Base-by-base conservation (phyloP, 1,140 invertebrate species). In the Drosophila bocki region DNA sequence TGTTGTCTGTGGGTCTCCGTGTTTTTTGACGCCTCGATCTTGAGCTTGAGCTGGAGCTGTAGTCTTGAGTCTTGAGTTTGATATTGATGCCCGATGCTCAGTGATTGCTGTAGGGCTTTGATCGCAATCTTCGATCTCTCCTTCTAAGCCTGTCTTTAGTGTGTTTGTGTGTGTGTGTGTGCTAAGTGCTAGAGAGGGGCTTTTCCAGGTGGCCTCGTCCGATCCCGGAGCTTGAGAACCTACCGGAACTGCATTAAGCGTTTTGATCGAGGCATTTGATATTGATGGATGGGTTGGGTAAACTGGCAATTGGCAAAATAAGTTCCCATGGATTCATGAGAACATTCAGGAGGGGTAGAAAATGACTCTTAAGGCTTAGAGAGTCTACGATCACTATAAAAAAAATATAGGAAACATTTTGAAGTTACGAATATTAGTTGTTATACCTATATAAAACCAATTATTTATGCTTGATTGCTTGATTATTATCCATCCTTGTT, bases 181-280 rank as follows among this genome's bases (percentile, higher is more conserved):
- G 75, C 22, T 41, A 72, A 58, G 68, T 68, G 78, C 37, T 58
- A 32, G 51, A 15, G 64, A 76, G 68, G 62, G 70, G 60, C 82
- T 74, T 74, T 80, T 85, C 74, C 64, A 85, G 62, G 68, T 85
- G 82, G 67, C 77, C 80, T 51, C 48, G 47, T 72, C 53, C 32
- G 37, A 72, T 62, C 63, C 65, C 58, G 50, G 7, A 33, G 8
- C 62, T 15, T 19, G 13, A 68, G 62, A 85, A 65, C 78, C 65
- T 62, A 60, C 68, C 70, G 70, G 68, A 72, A 72, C 70, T 72
- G 70, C 70, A 74, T 60, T 72, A 72, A 71, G 67, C 53, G 69
- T 50, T 74, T 72, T 74, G 70, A 72, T 72, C 41, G 69, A 72
- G 48, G 70, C 70, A 72, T 71, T 71, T 50, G 69, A 59, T 72